These are phyloP conservation scores for Strigamia crassipes DNA, from an alignment of 2,888 invertebrate genomes.

Conservation along the genomic window DNA sequence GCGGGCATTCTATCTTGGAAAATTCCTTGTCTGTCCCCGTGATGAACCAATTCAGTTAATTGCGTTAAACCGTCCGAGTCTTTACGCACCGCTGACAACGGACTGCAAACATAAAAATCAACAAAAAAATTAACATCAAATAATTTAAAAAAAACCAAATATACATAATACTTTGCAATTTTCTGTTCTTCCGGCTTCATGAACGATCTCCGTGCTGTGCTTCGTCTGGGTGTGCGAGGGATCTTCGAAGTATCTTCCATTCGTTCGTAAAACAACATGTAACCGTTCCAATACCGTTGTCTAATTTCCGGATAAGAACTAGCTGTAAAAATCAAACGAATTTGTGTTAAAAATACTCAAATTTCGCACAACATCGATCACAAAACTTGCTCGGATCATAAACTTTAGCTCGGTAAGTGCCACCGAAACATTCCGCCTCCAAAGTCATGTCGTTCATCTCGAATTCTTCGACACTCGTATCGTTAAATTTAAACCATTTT, in stretches of 20 bases:
- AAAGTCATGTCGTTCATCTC: conserved; percentile 60
- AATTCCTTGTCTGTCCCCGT: conserved; percentile 60
- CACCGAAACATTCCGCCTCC: conserved; percentile 63
- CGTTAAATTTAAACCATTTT: conserved; percentile 64
- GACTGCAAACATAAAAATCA: background rate
- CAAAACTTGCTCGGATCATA: conserved; percentile 56
- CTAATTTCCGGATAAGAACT: conserved; percentile 61
- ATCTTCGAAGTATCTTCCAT: conserved; percentile 56
- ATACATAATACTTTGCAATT: background rate
- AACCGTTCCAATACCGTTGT: conserved; percentile 64
- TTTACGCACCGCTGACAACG: conserved; percentile 4
- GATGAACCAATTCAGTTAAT: conserved; percentile 61
- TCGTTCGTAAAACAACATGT: conserved; percentile 63
- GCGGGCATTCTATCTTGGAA: conserved; percentile 60
- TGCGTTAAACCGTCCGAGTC: conserved; percentile 60
- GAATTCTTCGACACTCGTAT: conserved; percentile 62
- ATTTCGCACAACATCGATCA: background rate
- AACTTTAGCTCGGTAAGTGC: conserved; percentile 61
- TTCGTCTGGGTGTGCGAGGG: conserved; percentile 54
- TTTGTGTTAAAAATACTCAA: conserved; percentile 41
- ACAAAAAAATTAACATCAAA: background rate
- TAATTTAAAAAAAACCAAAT: background rate
- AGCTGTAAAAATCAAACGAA: conserved; percentile 50
- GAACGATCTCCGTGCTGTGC: conserved; percentile 47
- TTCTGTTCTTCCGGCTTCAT: background rate